Percentiles rank a stretch among this genome's conserved stretches.
phyloP scores from a whole-genome alignment of 2,113 vertebrate genomes.

The Narcine bancroftii region DNA sequence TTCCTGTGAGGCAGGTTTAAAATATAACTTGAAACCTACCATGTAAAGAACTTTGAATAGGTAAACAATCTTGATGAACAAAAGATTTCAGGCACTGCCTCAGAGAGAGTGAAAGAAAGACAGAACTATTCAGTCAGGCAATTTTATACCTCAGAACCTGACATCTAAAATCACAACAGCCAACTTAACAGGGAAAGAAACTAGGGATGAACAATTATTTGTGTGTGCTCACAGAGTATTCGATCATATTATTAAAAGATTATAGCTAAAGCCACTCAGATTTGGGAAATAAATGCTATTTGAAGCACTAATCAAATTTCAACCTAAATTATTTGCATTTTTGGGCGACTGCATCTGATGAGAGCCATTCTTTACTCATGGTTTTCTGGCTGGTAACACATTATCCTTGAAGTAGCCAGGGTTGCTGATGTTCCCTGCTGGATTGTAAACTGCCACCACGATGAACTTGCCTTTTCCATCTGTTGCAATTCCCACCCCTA shows the following conservation, averaged over 20 bases:
- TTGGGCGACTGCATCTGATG: not conserved
- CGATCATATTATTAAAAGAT: not conserved
- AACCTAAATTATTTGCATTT: not conserved
- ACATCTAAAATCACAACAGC: not conserved
- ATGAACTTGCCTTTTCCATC: slow-evolving; percentile 46
- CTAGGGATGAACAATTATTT: not conserved
- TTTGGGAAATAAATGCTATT: not conserved
- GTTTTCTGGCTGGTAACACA: slow-evolving; percentile 42
- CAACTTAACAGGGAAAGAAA: not conserved
- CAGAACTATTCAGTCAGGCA: not conserved
- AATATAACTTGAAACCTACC: not conserved
- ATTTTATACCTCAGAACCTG: not conserved
- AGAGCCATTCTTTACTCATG: not conserved
- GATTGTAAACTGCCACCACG: slow-evolving; percentile 48
- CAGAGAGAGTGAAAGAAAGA: not conserved
- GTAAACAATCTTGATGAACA: not conserved
- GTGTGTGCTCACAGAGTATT: not conserved
- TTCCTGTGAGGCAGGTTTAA: too few species aligned
- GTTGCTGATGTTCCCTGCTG: slow-evolving; percentile 46
- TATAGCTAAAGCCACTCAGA: not conserved
- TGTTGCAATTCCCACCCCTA: slow-evolving; percentile 47
- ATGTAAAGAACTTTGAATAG: not conserved
- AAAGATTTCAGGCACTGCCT: not conserved
- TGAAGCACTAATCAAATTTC: not conserved
- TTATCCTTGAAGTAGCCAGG: slow-evolving; percentile 49